Evolutionary conservation across 2,797 vertebrate species (phyloP).

Genomic region (Danionella dracula): DNA sequence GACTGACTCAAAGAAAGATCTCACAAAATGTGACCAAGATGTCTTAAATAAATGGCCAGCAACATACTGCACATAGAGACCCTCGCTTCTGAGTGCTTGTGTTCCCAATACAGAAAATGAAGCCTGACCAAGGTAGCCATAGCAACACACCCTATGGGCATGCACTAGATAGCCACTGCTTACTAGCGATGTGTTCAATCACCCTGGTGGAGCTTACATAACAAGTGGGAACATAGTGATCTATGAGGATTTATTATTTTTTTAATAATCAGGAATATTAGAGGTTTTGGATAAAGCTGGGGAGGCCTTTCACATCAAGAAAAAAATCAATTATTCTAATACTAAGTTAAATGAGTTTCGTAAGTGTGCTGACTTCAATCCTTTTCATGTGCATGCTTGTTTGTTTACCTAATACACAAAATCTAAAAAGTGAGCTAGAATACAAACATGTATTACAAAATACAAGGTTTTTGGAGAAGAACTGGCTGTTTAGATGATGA

Average conservation of each 20-base stretch:
- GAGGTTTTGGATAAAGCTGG: no score
- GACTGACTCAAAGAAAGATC: constrained; percentile 3
- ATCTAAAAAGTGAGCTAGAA: no score
- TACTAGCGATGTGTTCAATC: constrained; percentile 19
- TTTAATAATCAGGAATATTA: no score
- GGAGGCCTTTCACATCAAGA: no score
- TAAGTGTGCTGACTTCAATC: no score
- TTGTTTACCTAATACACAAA: no score
- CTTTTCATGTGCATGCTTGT: no score
- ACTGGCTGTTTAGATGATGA: no score
- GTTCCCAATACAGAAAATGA: constrained; percentile 34
- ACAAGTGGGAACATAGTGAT: background rate
- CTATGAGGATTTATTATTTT: background rate
- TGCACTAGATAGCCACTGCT: constrained; percentile 24
- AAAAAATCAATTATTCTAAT: no score
- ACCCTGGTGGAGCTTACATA: constrained; percentile 3
- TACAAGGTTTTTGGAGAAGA: no score
- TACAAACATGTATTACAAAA: no score
- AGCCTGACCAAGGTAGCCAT: constrained; percentile 35
- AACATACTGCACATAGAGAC: constrained; percentile 13
- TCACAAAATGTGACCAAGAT: background rate
- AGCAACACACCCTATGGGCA: constrained; percentile 44
- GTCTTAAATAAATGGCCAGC: constrained; percentile 2
- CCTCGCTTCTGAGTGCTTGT: constrained; percentile 9
- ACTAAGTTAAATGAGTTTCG: no score